phyloP scores from a whole-genome alignment of 2,113 vertebrate genomes.

The Rhombomys opimus region DNA sequence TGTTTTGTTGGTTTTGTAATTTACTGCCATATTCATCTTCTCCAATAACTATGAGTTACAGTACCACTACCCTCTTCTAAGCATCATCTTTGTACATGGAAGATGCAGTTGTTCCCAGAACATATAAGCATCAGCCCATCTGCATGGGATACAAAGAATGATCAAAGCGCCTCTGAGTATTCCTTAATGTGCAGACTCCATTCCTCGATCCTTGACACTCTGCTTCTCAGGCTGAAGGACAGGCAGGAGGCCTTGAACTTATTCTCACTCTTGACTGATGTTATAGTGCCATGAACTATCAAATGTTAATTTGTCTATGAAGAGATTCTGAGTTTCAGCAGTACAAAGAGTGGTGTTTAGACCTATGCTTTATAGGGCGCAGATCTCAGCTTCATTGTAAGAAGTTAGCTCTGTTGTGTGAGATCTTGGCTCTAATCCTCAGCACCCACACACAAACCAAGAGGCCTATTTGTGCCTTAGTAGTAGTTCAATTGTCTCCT shows the following conservation, averaged over 20 bases:
- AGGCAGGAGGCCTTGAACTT: neutral
- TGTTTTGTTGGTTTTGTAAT: conserved; percentile 31
- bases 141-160: neutral
- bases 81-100: neutral
- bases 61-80: neutral
- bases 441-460: neutral
- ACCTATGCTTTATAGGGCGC: neutral
- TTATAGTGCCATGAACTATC: neutral
- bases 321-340: neutral
- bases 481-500: neutral
- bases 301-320: neutral
- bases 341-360: neutral
- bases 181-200: neutral
- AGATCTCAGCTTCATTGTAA: neutral
- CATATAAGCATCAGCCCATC: neutral
- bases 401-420: neutral
- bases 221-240: neutral
- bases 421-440: neutral
- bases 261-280: neutral
- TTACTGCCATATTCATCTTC: neutral
- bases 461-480: neutral
- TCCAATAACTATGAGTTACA: neutral
- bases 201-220: neutral
- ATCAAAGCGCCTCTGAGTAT: conserved; percentile 5
- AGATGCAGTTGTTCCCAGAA: neutral